phyloP scores from a whole-genome alignment of 2,888 invertebrate genomes.

The Latrodectus elegans region DNA sequence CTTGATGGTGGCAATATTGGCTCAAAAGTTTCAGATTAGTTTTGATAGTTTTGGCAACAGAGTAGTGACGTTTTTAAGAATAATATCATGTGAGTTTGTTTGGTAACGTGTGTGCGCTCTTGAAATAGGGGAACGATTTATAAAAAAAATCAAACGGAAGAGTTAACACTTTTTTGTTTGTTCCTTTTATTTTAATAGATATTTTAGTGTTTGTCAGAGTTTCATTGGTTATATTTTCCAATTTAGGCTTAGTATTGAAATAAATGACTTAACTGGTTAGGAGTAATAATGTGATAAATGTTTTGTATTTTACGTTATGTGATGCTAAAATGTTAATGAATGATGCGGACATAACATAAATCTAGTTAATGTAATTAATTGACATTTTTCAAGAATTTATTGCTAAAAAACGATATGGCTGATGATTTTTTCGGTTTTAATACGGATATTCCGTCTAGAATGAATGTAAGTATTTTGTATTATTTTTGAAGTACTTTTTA shows the following conservation, averaged over 20 bases:
- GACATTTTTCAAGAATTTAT: background rate
- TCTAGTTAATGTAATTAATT: background rate
- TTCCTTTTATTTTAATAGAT: background rate
- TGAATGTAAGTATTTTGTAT: constrained; percentile 27
- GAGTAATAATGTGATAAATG: background rate
- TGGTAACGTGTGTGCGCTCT: background rate
- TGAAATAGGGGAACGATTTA: background rate
- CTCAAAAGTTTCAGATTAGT: background rate
- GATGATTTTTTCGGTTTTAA: constrained; percentile 64
- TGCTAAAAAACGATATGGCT: constrained; percentile 24
- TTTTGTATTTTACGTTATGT: background rate
- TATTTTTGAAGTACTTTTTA: too few species aligned
- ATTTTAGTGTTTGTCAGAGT: background rate
- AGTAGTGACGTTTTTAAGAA: constrained; percentile 27
- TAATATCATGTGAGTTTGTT: constrained; percentile 57
- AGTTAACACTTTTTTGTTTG: background rate
- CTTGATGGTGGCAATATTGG: too few species aligned
- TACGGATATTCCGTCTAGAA: constrained; percentile 26
- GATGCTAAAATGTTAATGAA: background rate
- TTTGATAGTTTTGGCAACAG: constrained; percentile 15
- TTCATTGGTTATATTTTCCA: background rate
- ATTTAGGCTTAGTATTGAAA: background rate
- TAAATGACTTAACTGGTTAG: background rate
- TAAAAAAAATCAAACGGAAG: background rate
- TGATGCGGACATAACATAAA: background rate